Evolutionary conservation across 2,113 vertebrate species (phyloP).

Genomic region (Echinops telfairi): DNA sequence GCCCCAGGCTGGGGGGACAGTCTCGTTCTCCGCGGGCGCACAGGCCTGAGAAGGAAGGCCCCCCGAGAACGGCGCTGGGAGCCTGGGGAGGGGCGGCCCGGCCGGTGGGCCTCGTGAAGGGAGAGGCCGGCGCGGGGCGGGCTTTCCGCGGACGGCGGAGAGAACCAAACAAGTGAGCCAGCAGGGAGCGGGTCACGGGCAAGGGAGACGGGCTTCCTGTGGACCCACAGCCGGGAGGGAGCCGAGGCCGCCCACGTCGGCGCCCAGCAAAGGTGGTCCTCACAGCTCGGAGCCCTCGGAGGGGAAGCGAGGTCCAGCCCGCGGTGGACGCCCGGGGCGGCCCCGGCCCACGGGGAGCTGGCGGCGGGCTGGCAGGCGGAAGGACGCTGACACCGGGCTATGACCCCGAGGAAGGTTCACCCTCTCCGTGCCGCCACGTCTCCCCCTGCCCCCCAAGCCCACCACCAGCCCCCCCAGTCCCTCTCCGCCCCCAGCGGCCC

Average conservation of each 20-base stretch:
- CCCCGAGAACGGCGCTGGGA: slow-evolving; percentile 15
- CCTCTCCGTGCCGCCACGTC: too few species aligned
- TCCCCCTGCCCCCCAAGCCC: too few species aligned
- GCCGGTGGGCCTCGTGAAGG: slow-evolving; percentile 33
- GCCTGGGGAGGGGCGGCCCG: slow-evolving; percentile 11
- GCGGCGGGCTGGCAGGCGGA: too few species aligned
- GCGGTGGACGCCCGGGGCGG: not conserved
- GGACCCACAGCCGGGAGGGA: slow-evolving; percentile 71
- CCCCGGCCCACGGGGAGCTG: too few species aligned
- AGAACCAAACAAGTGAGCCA: slow-evolving; percentile 68
- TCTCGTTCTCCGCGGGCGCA: too few species aligned
- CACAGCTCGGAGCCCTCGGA: slow-evolving; percentile 68
- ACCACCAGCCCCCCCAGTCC: too few species aligned
- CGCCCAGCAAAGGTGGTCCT: slow-evolving; percentile 80
- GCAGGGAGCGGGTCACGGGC: slow-evolving; percentile 67
- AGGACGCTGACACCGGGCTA: too few species aligned
- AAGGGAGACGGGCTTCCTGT: slow-evolving; percentile 56
- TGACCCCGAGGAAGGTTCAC: too few species aligned
- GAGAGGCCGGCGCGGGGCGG: slow-evolving; percentile 69
- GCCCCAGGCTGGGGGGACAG: not conserved
- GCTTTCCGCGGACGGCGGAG: slow-evolving; percentile 66
- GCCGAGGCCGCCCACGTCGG: slow-evolving; percentile 71
- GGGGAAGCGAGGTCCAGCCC: not conserved
- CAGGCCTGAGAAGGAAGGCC: too few species aligned
- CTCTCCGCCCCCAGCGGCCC: too few species aligned